Conservation (phyloP, 2,797 vertebrate species). For the Clarias laeviceps region DNA sequence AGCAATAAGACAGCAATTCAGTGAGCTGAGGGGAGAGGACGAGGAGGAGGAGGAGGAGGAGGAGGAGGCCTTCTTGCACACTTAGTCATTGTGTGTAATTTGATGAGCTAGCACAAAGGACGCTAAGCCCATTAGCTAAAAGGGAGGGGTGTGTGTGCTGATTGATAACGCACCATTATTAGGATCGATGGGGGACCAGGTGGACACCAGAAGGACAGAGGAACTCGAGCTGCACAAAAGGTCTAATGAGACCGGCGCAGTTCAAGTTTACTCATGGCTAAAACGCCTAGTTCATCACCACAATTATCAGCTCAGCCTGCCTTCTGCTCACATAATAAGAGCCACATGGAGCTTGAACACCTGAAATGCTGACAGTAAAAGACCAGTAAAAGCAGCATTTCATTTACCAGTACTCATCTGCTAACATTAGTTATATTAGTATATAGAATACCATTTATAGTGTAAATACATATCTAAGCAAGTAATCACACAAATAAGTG, state of each 20-base stretch:
- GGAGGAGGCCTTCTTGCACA: slow-evolving; percentile 3
- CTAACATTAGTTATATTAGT: background rate
- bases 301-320: background rate
- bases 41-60: background rate
- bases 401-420: background rate
- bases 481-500: background rate
- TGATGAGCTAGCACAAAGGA: slow-evolving; percentile 45
- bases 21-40: background rate
- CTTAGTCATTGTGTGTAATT: slow-evolving; percentile 38
- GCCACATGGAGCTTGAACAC: slow-evolving; percentile 27
- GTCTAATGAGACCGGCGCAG: slow-evolving; percentile 19
- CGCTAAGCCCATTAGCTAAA: slow-evolving; percentile 26
- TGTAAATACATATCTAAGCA: background rate
- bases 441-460: background rate
- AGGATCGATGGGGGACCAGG: slow-evolving; percentile 49
- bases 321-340: slow-evolving; percentile 25
- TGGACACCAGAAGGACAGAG: slow-evolving; percentile 46
- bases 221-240: slow-evolving; percentile 20
- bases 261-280: slow-evolving; percentile 43
- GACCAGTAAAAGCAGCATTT: background rate
- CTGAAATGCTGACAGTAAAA: background rate
- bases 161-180: slow-evolving; percentile 57
- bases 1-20: slow-evolving; percentile 45
- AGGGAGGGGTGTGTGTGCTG: slow-evolving; percentile 27
- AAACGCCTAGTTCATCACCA: background rate